A percentile compares a stretch with the other conserved stretches of the same genome.
Conservation (phyloP, 1,140 invertebrate species). For the Drosophila teissieri region DNA sequence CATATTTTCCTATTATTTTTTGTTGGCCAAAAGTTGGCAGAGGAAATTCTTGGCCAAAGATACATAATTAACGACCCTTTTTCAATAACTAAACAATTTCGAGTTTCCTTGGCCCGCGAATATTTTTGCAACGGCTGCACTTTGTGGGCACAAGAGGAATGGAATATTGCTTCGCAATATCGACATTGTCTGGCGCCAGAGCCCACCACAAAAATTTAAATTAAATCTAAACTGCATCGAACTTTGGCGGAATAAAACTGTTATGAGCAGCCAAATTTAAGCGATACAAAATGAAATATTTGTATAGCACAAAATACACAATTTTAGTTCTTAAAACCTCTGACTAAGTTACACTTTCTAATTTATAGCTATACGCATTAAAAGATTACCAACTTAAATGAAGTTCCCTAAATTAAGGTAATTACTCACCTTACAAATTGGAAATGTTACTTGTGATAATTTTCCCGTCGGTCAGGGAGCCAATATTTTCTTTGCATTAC, state of each 20-base stretch:
- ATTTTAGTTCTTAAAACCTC: too few species aligned
- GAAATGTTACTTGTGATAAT: background rate
- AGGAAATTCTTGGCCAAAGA: slow-evolving; percentile 35
- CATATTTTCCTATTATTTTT: slow-evolving; percentile 36
- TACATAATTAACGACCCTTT: slow-evolving; percentile 52
- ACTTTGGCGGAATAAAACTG: background rate
- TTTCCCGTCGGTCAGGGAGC: background rate
- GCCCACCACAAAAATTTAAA: slow-evolving; percentile 63
- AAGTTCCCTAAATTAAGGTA: background rate
- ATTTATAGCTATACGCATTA: too few species aligned
- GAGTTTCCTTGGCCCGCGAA: slow-evolving; percentile 25
- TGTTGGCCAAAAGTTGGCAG: slow-evolving; percentile 22
- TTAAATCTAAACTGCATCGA: slow-evolving; percentile 57
- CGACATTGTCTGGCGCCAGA: slow-evolving; percentile 20
- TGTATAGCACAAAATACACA: too few species aligned
- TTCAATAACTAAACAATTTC: slow-evolving; percentile 59
- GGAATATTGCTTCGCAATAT: slow-evolving; percentile 6
- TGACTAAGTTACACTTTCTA: too few species aligned
- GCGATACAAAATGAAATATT: background rate
- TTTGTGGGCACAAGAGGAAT: background rate
- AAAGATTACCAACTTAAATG: too few species aligned
- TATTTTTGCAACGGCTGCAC: slow-evolving; percentile 36
- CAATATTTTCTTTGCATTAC: background rate
- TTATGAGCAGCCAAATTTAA: slow-evolving; percentile 1
- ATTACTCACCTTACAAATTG: background rate